Evolutionary conservation across 2,113 vertebrate genomes (phyloP).

Genomic region (Plectropomus leopardus): DNA sequence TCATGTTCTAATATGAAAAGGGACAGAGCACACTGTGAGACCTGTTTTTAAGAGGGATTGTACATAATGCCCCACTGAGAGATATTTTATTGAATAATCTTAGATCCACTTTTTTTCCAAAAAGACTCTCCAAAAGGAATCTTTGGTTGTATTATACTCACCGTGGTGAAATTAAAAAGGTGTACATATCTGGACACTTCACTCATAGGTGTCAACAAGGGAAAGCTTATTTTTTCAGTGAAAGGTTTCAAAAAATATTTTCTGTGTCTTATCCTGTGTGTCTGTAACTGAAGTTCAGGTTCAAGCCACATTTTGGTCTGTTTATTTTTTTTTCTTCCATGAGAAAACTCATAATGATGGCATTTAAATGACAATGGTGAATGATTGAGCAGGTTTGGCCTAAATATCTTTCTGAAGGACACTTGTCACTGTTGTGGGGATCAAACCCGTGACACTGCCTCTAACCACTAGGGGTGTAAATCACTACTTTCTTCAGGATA

Average conservation of each 20-base stretch:
- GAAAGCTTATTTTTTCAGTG: conserved; percentile 73
- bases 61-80: conserved; percentile 50
- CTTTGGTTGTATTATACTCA: conserved; percentile 40
- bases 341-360: conserved; percentile 5
- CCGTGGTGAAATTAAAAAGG: conserved; percentile 34
- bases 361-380: conserved; percentile 16
- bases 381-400: conserved; percentile 23
- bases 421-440: background rate
- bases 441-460: conserved; percentile 3
- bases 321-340: conserved; percentile 4
- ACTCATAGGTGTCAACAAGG: conserved; percentile 31
- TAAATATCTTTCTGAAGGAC: conserved; percentile 24
- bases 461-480: conserved; percentile 24
- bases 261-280: conserved; percentile 50
- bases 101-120: conserved; percentile 45
- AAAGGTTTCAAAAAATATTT: conserved; percentile 42
- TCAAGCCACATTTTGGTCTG: conserved; percentile 48
- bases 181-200: conserved; percentile 75
- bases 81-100: conserved; percentile 58
- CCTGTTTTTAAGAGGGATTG: conserved; percentile 52
- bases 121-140: conserved; percentile 23
- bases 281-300: conserved; percentile 53
- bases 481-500: too few relatives aligned
- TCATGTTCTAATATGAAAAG: conserved; percentile 37
- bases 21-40: conserved; percentile 75